Evolutionary conservation across 2,888 invertebrate species (phyloP).

Genomic region (Papilio gigon): DNA sequence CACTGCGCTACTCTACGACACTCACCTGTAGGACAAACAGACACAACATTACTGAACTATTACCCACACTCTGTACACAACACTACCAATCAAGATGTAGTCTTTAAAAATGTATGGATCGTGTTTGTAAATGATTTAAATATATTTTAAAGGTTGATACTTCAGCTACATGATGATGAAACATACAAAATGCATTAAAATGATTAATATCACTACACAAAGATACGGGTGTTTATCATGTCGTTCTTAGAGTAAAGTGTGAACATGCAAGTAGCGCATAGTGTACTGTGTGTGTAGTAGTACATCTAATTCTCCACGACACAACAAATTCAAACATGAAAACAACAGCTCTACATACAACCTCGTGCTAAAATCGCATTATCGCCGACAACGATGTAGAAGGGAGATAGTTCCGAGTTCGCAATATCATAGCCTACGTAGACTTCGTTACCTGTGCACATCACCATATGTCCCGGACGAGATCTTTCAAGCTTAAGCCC

Average conservation of each 20-base stretch:
- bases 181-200: background rate
- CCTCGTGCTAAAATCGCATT: constrained; percentile 36
- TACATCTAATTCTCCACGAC: background rate
- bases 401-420: constrained; percentile 39
- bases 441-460: constrained; percentile 54
- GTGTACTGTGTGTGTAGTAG: too few relatives aligned
- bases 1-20: constrained; percentile 16
- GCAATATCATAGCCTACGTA: constrained; percentile 44
- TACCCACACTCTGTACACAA: background rate
- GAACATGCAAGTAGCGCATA: background rate
- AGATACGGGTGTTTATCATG: background rate
- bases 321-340: background rate
- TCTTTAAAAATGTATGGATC: background rate
- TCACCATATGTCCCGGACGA: constrained; percentile 55
- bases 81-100: background rate
- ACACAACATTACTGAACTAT: background rate
- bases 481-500: constrained; percentile 45
- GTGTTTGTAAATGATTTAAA: background rate
- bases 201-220: background rate
- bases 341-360: background rate
- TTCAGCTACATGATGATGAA: background rate
- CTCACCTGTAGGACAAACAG: constrained; percentile 40
- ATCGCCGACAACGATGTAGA: constrained; percentile 24
- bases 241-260: background rate
- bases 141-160: background rate